phyloP scores from a whole-genome alignment of 2,113 vertebrate species.

The Paramormyrops kingsleyae region DNA sequence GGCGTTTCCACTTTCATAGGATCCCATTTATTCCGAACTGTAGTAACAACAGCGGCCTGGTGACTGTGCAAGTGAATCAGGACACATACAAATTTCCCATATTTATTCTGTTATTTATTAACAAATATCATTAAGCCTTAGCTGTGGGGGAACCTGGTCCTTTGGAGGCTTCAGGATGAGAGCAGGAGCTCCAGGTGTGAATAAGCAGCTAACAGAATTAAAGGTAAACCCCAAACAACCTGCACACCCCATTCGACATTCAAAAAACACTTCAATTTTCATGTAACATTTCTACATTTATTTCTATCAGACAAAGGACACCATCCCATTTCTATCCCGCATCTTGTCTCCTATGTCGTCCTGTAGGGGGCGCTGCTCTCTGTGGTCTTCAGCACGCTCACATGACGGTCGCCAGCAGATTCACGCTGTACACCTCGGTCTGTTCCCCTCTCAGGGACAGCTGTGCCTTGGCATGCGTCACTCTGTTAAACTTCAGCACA shows the following conservation, averaged over 20 bases:
- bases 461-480: constrained; percentile 54
- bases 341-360: background rate
- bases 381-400: background rate
- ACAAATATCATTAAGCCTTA: background rate
- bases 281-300: background rate
- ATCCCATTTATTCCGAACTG: background rate
- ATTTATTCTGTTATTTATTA: background rate
- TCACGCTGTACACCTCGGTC: constrained; percentile 63
- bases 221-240: background rate
- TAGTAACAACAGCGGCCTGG: background rate
- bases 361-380: constrained; percentile 20
- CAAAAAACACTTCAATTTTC: background rate
- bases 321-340: background rate
- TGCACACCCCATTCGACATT: background rate
- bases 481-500: constrained; percentile 62
- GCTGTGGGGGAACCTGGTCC: background rate
- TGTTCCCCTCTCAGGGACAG: constrained; percentile 69
- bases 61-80: background rate
- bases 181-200: background rate
- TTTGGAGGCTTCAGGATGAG: background rate
- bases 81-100: background rate
- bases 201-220: background rate
- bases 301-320: background rate
- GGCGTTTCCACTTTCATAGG: background rate
- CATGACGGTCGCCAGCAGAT: constrained; percentile 47